phyloP scores from a whole-genome alignment of 2,113 vertebrate species.

The Percina caprodes region DNA sequence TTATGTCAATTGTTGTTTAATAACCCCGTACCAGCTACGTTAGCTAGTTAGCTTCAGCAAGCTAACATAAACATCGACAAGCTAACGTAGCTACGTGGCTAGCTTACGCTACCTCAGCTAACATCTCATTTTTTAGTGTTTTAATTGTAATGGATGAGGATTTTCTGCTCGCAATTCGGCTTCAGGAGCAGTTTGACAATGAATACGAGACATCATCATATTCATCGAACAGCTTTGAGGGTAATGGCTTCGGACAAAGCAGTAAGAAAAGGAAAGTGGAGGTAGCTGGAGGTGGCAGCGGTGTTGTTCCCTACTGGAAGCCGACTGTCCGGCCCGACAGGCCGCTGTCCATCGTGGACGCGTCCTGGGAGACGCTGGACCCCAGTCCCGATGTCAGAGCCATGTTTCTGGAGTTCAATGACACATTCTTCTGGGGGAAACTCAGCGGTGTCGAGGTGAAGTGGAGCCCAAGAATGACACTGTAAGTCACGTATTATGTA shows the following conservation, averaged over 20 bases:
- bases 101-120: not conserved
- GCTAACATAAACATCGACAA: not conserved
- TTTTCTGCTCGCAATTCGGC: conserved; percentile 86
- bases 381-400: conserved; percentile 91
- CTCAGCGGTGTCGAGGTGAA: conserved; percentile 94
- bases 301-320: conserved; percentile 41
- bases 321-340: conserved; percentile 43
- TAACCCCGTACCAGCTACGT: not conserved
- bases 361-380: conserved; percentile 93
- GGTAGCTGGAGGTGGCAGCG: not conserved
- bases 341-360: conserved; percentile 91
- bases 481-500: conserved; percentile 81
- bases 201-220: conserved; percentile 51
- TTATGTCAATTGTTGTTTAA: not conserved
- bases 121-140: not conserved
- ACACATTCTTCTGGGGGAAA: conserved; percentile 92
- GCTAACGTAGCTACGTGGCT: not conserved
- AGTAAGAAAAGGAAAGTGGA: conserved; percentile 78
- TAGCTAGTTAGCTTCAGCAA: conserved; percentile 9
- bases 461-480: conserved; percentile 96
- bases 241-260: conserved; percentile 30
- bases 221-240: conserved; percentile 12
- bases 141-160: conserved; percentile 83
- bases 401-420: conserved; percentile 93
- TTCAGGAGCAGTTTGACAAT: conserved; percentile 89